phyloP scores from a whole-genome alignment of 2,888 invertebrate species.

The Marasmarcha lunaedactyla region DNA sequence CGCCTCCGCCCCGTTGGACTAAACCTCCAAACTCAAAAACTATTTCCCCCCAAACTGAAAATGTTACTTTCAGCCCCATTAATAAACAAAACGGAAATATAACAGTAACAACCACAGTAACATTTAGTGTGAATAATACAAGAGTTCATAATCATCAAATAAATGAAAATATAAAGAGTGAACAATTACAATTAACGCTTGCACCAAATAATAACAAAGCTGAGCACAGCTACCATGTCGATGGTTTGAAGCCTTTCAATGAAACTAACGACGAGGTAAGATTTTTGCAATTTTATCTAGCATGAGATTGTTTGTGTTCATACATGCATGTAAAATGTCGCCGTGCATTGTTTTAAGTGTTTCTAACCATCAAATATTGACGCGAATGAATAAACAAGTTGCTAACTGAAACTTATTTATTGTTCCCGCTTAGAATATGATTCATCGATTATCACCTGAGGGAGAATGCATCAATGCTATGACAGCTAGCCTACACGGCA shows the following conservation, averaged over 20 bases:
- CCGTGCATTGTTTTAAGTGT: slow-evolving; percentile 12
- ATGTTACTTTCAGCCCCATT: slow-evolving; percentile 51
- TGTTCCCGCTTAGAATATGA: slow-evolving; percentile 72
- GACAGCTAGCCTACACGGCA: slow-evolving; percentile 75
- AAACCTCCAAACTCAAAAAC: slow-evolving; percentile 75
- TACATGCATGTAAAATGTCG: background rate
- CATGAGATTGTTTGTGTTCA: slow-evolving; percentile 20
- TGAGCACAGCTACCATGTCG: slow-evolving; percentile 44
- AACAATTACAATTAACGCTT: slow-evolving; percentile 66
- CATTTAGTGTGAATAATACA: slow-evolving; percentile 79
- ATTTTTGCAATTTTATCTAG: slow-evolving; percentile 23
- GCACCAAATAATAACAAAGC: slow-evolving; percentile 57
- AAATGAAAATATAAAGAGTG: slow-evolving; percentile 57
- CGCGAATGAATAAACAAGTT: background rate
- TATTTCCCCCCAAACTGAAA: slow-evolving; percentile 53
- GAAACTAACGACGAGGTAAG: slow-evolving; percentile 50
- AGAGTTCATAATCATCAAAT: slow-evolving; percentile 65
- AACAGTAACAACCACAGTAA: slow-evolving; percentile 88
- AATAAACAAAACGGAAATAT: slow-evolving; percentile 77
- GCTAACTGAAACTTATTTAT: slow-evolving; percentile 32
- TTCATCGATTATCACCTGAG: slow-evolving; percentile 79
- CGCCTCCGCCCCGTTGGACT: slow-evolving; percentile 88
- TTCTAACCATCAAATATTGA: slow-evolving; percentile 23
- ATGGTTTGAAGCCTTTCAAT: slow-evolving; percentile 38
- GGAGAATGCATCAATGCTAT: slow-evolving; percentile 74